Conservation (phyloP, 2,797 vertebrate species). For the Eidolon dupreanum region DNA sequence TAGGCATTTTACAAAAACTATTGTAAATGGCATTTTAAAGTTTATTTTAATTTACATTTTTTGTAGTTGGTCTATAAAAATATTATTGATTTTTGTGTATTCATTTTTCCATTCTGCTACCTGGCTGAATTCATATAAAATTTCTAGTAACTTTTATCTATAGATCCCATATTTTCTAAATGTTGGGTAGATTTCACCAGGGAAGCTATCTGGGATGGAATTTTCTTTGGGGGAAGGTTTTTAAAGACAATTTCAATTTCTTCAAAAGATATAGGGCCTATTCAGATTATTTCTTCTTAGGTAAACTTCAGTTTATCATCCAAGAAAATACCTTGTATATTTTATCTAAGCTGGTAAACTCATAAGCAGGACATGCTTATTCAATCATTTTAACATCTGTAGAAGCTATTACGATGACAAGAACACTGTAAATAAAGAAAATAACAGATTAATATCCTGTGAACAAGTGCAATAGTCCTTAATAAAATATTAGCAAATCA, state of each 20-base stretch:
- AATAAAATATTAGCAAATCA: not conserved
- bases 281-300: not conserved
- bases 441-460: not conserved
- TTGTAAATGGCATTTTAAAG: not conserved
- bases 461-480: not conserved
- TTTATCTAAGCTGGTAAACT: not conserved
- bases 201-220: not conserved
- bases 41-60: not conserved
- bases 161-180: not conserved
- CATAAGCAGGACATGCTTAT: not conserved
- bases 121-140: not conserved
- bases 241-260: not conserved
- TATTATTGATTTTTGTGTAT: not conserved
- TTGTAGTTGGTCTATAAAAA: not conserved
- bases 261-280: not conserved
- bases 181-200: not conserved
- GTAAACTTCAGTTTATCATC: not conserved
- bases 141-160: too few species aligned
- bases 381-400: not conserved
- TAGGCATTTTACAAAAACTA: not conserved
- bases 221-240: not conserved
- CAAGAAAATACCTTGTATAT: not conserved
- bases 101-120: not conserved
- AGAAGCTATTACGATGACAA: not conserved
- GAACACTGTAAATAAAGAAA: not conserved